phyloP scores from a whole-genome alignment of 92 coral and sea anemone genomes.

The Galaxea fascicularis region DNA sequence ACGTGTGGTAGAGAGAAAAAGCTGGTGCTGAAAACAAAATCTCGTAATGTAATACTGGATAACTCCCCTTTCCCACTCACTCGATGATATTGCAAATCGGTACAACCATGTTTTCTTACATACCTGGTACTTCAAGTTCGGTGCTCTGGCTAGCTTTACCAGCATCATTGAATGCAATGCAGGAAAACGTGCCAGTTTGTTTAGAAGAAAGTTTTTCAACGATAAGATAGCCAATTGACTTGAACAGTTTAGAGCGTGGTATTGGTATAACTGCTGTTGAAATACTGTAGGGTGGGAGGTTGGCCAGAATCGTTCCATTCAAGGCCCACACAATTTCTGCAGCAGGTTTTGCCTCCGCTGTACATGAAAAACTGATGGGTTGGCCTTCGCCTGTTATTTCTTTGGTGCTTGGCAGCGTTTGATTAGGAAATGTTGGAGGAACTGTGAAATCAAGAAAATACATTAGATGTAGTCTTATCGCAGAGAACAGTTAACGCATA shows the following conservation, averaged over 20 bases:
- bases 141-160: constrained; percentile 44
- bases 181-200: constrained; percentile 42
- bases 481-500: too few relatives aligned
- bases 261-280: background rate
- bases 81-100: too few relatives aligned
- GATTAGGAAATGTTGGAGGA: constrained; percentile 13
- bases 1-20: too few relatives aligned
- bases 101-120: background rate
- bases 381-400: constrained; percentile 48
- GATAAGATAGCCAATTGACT: constrained; percentile 24
- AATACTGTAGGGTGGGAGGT: constrained; percentile 41
- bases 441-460: constrained; percentile 5
- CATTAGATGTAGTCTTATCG: background rate
- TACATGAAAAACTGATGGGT: constrained; percentile 65
- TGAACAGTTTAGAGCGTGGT: constrained; percentile 1
- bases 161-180: constrained; percentile 62
- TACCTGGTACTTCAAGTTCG: constrained; percentile 60
- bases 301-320: constrained; percentile 54
- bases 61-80: too few relatives aligned
- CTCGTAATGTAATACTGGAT: too few relatives aligned
- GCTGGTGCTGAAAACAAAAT: too few relatives aligned
- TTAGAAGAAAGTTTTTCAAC: constrained; percentile 34
- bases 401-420: constrained; percentile 8
- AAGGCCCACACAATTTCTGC: constrained; percentile 69
- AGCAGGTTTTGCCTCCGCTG: constrained; percentile 71